Conservation (phyloP, 1,140 invertebrate species). For the Venustaconcha ellipsiformis region DNA sequence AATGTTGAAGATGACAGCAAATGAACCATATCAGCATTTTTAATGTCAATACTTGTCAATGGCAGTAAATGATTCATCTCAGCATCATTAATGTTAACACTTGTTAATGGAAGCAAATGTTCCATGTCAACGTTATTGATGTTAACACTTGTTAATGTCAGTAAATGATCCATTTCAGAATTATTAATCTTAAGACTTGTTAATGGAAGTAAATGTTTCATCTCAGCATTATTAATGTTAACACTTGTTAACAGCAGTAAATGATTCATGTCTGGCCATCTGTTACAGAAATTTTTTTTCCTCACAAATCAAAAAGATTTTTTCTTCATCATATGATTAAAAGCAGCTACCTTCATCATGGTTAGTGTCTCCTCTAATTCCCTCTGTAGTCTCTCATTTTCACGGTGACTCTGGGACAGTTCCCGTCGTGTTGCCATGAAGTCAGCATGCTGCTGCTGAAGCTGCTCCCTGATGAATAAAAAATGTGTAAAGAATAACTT, state of each 20-base stretch:
- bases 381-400: slow-evolving; percentile 45
- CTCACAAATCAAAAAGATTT: neutral
- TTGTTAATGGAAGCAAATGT: too few species aligned
- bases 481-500: neutral
- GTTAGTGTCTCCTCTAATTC: slow-evolving; percentile 49
- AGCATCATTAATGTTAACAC: too few species aligned
- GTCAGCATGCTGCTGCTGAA: slow-evolving; percentile 56
- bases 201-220: too few species aligned
- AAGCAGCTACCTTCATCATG: slow-evolving; percentile 29
- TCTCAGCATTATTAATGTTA: too few species aligned
- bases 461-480: slow-evolving; percentile 44
- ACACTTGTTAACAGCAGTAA: neutral
- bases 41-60: too few species aligned
- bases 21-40: too few species aligned
- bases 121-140: too few species aligned
- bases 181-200: too few species aligned
- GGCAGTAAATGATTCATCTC: too few species aligned
- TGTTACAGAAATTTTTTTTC: neutral
- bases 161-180: too few species aligned
- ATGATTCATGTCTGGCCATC: neutral
- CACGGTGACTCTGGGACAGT: slow-evolving; percentile 45
- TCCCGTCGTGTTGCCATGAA: slow-evolving; percentile 49
- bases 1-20: too few species aligned
- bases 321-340: neutral
- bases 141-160: too few species aligned